Evolutionary conservation across 2,888 invertebrate species (phyloP), one percentile per base, ranked within the genome.

Genomic region (Ectobius pallidus): DNA sequence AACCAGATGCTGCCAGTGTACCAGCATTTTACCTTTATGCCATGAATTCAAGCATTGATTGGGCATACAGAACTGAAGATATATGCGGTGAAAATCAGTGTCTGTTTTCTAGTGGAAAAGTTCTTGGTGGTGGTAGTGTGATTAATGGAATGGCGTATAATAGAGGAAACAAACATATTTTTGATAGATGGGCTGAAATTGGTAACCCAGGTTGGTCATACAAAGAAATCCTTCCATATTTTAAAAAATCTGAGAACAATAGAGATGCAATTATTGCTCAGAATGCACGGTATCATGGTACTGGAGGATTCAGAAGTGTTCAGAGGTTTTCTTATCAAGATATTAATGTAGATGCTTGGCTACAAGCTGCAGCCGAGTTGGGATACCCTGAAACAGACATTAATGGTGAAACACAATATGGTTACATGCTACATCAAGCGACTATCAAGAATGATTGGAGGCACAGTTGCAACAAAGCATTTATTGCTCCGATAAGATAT

Each of bases 201-300:
- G 63, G 63, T 6, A 68, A 68, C 18, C 9, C 6, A 2, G 68
- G 68, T 4, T 68, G 68, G 68, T 27, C 49, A 20, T 68, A 25
- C 16, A 25, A 68, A 7, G 46, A 68, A 6, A 20, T 68, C 3
- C 46, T 68, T 16, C 46, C 18, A 1, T 68, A 68, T 9, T 68
- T 68, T 49, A 68, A 68, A 27, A 68, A 68, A 14, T 68, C 68
- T 11, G 68, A 68, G 30, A 52, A 68, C 20, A 49, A 49, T 49
- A 14, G 16, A 7, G 68, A 68, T 32, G 27, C 27, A n/a, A n/a
- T 11, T 34, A 52, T 30, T 3, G 68, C 46, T 11, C 27, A 25
- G 1, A 27, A 68, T 20, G 3, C 3, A 3, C 16, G 16, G 22
- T 68, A 68, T 16, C 68, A 67, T 16, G 27, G 25, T 6, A 7